Evolutionary conservation across 2,888 invertebrate species (phyloP).

Genomic region (Diaperis boleti): DNA sequence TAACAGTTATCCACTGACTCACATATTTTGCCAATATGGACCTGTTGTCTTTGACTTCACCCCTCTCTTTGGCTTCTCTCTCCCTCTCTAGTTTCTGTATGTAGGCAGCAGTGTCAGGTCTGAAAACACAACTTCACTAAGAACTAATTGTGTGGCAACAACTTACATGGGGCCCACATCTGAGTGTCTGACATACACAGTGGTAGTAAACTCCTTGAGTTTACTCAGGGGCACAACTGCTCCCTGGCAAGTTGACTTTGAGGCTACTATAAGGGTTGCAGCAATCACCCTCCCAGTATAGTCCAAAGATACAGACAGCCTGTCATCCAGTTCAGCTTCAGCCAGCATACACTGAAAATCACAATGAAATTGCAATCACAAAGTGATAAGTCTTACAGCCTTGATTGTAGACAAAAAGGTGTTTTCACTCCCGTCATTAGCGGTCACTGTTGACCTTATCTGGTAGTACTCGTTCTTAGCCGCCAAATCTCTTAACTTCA

Average conservation of each 20-base stretch:
- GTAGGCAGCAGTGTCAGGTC: conserved; percentile 95
- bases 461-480: conserved; percentile 80
- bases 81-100: conserved; percentile 94
- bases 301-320: conserved; percentile 83
- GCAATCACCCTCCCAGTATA: conserved; percentile 83
- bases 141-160: conserved; percentile 1
- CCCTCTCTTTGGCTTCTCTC: conserved; percentile 88
- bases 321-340: conserved; percentile 82
- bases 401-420: conserved; percentile 83
- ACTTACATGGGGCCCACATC: conserved; percentile 84
- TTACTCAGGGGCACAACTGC: conserved; percentile 63
- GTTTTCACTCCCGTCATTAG: conserved; percentile 75
- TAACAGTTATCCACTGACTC: no score
- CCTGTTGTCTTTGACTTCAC: conserved; percentile 92
- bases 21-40: conserved; percentile 99
- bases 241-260: conserved; percentile 66
- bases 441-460: conserved; percentile 76
- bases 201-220: conserved; percentile 77
- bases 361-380: not conserved
- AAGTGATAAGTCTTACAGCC: conserved; percentile 72
- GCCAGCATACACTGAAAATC: conserved; percentile 76
- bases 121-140: conserved; percentile 56
- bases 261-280: conserved; percentile 72
- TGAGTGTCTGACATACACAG: conserved; percentile 82
- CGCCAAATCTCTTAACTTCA: conserved; percentile 73